phyloP scores from a whole-genome alignment of 2,797 vertebrate genomes.

The Amblyraja radiata region DNA sequence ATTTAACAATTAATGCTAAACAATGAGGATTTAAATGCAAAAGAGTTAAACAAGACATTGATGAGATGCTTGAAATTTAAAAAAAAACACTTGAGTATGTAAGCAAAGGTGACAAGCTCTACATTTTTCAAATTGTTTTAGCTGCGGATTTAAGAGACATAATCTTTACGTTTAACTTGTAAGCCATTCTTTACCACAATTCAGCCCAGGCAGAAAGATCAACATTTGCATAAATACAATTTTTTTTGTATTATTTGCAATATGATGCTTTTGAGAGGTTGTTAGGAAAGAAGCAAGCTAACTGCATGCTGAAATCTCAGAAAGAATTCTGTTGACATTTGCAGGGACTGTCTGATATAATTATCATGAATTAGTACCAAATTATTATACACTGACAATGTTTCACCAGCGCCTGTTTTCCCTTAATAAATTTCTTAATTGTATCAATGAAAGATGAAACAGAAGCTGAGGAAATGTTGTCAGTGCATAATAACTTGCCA shows the following conservation, averaged over 20 bases:
- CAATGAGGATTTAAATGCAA: neutral
- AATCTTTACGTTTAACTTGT: neutral
- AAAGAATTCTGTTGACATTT: conserved; percentile 17
- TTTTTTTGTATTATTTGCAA: neutral
- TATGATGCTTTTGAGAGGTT: neutral
- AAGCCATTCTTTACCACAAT: neutral
- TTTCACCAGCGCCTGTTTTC: conserved; percentile 23
- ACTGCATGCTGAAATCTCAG: neutral
- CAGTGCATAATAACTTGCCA: conserved; percentile 34
- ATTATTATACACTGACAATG: conserved; percentile 36
- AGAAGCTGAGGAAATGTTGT: conserved; percentile 25
- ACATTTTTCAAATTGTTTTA: neutral
- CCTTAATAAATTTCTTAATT: conserved; percentile 35
- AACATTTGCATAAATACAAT: neutral
- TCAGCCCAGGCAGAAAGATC: neutral
- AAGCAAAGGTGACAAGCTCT: neutral
- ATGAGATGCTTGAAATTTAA: neutral
- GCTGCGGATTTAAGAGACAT: neutral
- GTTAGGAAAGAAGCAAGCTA: neutral
- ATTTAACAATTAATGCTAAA: neutral
- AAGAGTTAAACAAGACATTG: neutral
- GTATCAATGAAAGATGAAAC: conserved; percentile 28
- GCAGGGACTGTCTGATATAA: conserved; percentile 17
- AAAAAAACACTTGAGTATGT: neutral
- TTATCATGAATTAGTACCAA: conserved; percentile 36